Percentiles rank a stretch among this genome's conserved stretches.
These are phyloP conservation scores for Chloroclystis v-ata DNA, from an alignment of 2,888 invertebrate genomes.

Conservation along the genomic window DNA sequence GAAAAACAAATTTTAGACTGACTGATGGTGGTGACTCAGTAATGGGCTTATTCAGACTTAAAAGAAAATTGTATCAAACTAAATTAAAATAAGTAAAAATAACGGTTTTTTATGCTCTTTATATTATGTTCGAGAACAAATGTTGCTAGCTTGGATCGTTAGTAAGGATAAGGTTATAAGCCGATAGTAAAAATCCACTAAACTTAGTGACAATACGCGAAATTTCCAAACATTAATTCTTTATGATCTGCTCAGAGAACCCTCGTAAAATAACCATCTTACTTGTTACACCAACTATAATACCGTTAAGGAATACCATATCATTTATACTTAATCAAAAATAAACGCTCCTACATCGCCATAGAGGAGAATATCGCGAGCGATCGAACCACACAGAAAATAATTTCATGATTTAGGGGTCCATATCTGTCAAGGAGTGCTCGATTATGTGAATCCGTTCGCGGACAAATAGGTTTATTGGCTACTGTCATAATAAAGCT, in stretches of 20 bases:
- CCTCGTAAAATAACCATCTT: conserved; percentile 54
- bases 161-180: no score
- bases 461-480: conserved; percentile 73
- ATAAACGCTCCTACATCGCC: conserved; percentile 23
- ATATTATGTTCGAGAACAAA: no score
- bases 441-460: conserved; percentile 66
- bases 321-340: conserved; percentile 13
- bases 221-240: conserved; percentile 39
- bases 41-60: no score
- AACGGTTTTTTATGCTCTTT: no score
- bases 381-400: conserved; percentile 50
- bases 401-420: conserved; percentile 62
- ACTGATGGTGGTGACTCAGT: no score
- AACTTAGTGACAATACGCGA: background rate
- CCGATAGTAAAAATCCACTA: no score
- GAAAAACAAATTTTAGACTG: no score
- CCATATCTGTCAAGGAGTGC: conserved; percentile 62
- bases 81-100: no score
- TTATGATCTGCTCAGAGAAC: conserved; percentile 43
- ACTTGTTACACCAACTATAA: conserved; percentile 42
- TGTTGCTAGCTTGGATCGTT: no score
- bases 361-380: conserved; percentile 33
- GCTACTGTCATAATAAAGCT: conserved; percentile 63
- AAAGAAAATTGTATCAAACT: no score
- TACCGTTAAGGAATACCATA: conserved; percentile 38